Conservation (phyloP, 2,888 invertebrate species). For the Scaptomyza tumidula region DNA sequence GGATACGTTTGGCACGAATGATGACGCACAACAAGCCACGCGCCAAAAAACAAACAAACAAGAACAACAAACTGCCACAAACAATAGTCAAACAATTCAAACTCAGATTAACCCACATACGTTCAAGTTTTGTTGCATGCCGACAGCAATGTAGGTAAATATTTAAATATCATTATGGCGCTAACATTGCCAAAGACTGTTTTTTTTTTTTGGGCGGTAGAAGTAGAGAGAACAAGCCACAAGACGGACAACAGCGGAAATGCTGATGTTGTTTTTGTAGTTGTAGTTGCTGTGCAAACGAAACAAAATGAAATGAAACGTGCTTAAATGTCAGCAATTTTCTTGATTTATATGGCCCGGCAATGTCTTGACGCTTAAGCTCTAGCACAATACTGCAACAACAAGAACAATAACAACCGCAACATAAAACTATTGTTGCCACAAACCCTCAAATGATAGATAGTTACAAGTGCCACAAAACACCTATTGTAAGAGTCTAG, state of each 20-base stretch:
- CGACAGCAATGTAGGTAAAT: slow-evolving; percentile 70
- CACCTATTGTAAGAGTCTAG: slow-evolving; percentile 45
- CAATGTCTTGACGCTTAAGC: slow-evolving; percentile 57
- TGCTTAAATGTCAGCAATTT: slow-evolving; percentile 81
- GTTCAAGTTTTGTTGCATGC: slow-evolving; percentile 40
- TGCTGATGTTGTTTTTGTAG: slow-evolving; percentile 36
- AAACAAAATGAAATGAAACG: slow-evolving; percentile 67
- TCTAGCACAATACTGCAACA: slow-evolving; percentile 45
- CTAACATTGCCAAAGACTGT: slow-evolving; percentile 44
- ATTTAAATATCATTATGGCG: slow-evolving; percentile 80
- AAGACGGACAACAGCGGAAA: slow-evolving; percentile 56
- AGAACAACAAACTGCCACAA: slow-evolving; percentile 16
- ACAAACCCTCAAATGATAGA: slow-evolving; percentile 52
- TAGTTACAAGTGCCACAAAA: slow-evolving; percentile 65
- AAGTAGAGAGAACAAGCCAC: slow-evolving; percentile 24
- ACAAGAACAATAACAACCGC: slow-evolving; percentile 55
- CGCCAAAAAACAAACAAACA: slow-evolving; percentile 23
- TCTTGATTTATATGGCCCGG: slow-evolving; percentile 77
- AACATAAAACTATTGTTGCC: slow-evolving; percentile 52
- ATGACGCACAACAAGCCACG: slow-evolving; percentile 29
- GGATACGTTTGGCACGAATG: slow-evolving; percentile 28
- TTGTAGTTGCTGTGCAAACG: slow-evolving; percentile 44
- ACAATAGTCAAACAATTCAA: slow-evolving; percentile 68
- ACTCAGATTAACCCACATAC: slow-evolving; percentile 75
- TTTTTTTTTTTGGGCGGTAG: slow-evolving; percentile 22